A percentile compares a stretch with the other conserved stretches of the same genome.
phyloP scores from a whole-genome alignment of 2,113 vertebrate species.

The Fulmarus glacialis region DNA sequence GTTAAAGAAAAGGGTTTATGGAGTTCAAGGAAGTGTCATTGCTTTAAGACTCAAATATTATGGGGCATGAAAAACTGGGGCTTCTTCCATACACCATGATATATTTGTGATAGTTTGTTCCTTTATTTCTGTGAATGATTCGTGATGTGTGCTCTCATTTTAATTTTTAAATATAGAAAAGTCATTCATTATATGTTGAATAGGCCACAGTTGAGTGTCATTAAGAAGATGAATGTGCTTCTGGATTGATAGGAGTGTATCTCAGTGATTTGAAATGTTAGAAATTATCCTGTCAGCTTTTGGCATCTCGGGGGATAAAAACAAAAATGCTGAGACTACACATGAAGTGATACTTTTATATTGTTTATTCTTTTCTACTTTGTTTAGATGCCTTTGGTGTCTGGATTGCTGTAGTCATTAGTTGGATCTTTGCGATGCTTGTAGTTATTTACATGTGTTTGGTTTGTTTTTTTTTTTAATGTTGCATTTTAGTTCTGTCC shows the following conservation, averaged over 20 bases:
- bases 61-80: background rate
- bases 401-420: background rate
- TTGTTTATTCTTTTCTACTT: background rate
- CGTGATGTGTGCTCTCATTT: background rate
- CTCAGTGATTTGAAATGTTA: background rate
- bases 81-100: background rate
- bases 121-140: constrained; percentile 26
- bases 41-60: background rate
- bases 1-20: background rate
- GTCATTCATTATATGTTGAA: background rate
- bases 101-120: background rate
- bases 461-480: background rate
- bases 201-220: background rate
- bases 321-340: background rate
- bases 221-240: background rate
- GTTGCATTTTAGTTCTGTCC: background rate
- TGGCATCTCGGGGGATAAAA: background rate
- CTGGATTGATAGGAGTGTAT: background rate
- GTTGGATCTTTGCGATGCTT: background rate
- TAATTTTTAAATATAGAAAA: constrained; percentile 18
- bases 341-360: background rate
- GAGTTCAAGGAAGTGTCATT: background rate
- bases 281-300: background rate
- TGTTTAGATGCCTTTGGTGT: background rate
- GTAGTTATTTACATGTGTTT: background rate